Conservation (phyloP, 2,113 vertebrate species). For the Laticauda colubrina region DNA sequence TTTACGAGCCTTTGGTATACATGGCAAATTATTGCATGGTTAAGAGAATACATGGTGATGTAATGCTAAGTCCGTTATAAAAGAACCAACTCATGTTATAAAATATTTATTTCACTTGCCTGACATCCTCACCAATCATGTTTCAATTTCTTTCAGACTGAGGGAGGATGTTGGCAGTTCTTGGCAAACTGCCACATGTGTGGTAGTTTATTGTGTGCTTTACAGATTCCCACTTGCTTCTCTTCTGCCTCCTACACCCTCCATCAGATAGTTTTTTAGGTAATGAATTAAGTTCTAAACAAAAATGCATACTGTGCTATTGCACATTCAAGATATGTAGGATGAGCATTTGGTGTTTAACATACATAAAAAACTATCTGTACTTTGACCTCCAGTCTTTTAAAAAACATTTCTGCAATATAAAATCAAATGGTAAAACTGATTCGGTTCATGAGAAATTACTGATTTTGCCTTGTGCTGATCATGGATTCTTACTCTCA, state of each 20-base stretch:
- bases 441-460: not conserved
- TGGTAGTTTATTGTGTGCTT: not conserved
- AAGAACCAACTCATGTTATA: not conserved
- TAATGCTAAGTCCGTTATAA: not conserved
- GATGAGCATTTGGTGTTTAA: not conserved
- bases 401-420: not conserved
- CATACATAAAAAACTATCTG: not conserved
- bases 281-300: not conserved
- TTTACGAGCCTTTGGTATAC: not conserved
- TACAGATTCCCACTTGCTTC: not conserved
- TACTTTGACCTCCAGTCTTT: not conserved
- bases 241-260: constrained; percentile 7
- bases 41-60: not conserved
- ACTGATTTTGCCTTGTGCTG: not conserved
- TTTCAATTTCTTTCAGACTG: not conserved
- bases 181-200: constrained; percentile 4
- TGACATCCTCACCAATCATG: not conserved
- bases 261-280: not conserved
- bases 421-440: not conserved
- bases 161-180: not conserved
- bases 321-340: not conserved
- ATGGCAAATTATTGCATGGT: not conserved
- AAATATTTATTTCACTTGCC: not conserved
- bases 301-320: not conserved
- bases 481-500: not conserved